Base-by-base conservation (phyloP, 2,797 vertebrate species). In the Darevskia mixta region DNA sequence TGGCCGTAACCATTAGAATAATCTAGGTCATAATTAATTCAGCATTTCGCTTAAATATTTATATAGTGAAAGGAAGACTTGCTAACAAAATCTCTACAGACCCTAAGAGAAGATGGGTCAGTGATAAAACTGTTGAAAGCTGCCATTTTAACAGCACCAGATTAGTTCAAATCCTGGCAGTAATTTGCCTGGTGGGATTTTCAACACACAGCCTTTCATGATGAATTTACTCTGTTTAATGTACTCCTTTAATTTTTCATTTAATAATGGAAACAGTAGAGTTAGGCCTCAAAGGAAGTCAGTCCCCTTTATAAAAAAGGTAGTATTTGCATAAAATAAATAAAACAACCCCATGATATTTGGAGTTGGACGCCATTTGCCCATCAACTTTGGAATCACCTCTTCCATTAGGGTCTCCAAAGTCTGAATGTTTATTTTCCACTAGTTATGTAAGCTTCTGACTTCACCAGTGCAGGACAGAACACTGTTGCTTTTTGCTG, bases 11-110 rank as follows among this genome's bases (percentile, higher is more conserved):
- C 10, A 69, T 71, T 82, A 90, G 23, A 86, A 61, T 82, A 64
- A 86, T 43, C 66, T 79, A 35, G 23, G 20, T 72, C 72, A 41
- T 64, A 35, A 13, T 79, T 66, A 75, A 71, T 78, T 49, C 20
- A 77, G 7, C 27, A 41, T 67, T 82, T 67, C 27, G 27, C 77
- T 69, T 86, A 49, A 82, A 69, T 79, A 75, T 89, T 89, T 85
- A 81, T 23, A 75, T 8, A 43, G 5, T 78, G 38, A 55, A 61
- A 29, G 64, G 27, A 75, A 35, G 29, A 66, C 23, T 71, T 88
- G 43, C 79, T 69, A 76, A 80, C 45, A 81, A 49, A 85, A 85
- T 55, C 55, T 35, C 41, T 86, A 41, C 64, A 49, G 71, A 64
- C 49, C 41, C 17, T 23, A 27, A 58, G 61, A 80, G 55, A 85